Percentiles rank a stretch among this genome's conserved stretches.
Evolutionary conservation across 2,113 vertebrate genomes (phyloP).

Genomic region (Hypocryptadius cinnamomeus): DNA sequence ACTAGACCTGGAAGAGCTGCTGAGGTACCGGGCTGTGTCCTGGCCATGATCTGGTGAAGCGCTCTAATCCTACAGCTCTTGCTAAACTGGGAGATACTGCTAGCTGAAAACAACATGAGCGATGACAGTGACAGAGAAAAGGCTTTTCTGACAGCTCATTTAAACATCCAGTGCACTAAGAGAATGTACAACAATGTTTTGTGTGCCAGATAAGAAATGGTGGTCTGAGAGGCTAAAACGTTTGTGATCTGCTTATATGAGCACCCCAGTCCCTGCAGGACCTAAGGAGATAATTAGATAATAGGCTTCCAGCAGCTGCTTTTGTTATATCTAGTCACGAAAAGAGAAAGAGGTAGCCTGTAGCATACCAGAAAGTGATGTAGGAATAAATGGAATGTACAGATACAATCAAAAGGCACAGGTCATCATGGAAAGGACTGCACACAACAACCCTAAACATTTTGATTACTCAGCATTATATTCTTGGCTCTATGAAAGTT

Average conservation of each 20-base stretch:
- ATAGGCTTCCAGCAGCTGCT: constrained; percentile 12
- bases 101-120: not conserved
- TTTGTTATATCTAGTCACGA: constrained; percentile 19
- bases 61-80: not conserved
- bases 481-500: not conserved
- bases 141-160: not conserved
- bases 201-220: not conserved
- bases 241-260: not conserved
- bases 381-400: not conserved
- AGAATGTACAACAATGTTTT: not conserved
- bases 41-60: not conserved
- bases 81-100: not conserved
- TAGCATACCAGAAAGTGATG: not conserved
- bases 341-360: not conserved
- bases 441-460: not conserved
- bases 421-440: not conserved
- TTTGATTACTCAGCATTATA: not conserved
- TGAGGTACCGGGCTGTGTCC: not conserved
- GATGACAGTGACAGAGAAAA: not conserved
- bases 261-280: not conserved
- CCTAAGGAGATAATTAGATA: constrained; percentile 26
- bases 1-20: not conserved
- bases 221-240: not conserved
- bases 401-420: not conserved
- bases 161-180: not conserved